Evolutionary conservation across 2,888 invertebrate genomes (phyloP).

Genomic region (Neelides folsomi): DNA sequence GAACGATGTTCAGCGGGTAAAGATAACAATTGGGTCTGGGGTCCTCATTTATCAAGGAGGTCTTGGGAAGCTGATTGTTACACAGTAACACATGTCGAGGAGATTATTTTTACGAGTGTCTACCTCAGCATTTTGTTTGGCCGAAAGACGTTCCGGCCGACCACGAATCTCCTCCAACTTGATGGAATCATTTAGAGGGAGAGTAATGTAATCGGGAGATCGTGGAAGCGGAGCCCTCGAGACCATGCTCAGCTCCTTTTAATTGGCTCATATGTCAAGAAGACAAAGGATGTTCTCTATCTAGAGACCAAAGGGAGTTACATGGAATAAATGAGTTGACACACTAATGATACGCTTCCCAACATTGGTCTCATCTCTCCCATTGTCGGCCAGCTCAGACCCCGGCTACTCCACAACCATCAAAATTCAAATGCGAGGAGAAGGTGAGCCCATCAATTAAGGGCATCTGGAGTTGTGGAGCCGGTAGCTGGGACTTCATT

Average conservation of each 20-base stretch:
- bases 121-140: background rate
- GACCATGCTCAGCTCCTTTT: slow-evolving; percentile 22
- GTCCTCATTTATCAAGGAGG: too few species aligned
- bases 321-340: slow-evolving; percentile 31
- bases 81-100: background rate
- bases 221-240: slow-evolving; percentile 6
- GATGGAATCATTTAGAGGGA: too few species aligned
- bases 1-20: too few species aligned
- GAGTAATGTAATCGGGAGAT: too few species aligned
- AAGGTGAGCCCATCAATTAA: too few species aligned
- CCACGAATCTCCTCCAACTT: too few species aligned
- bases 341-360: slow-evolving; percentile 30
- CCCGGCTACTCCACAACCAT: background rate
- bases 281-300: slow-evolving; percentile 25
- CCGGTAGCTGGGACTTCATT: too few species aligned
- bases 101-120: background rate
- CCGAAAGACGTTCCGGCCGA: background rate
- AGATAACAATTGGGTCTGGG: too few species aligned
- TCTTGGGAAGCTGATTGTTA: too few species aligned
- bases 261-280: slow-evolving; percentile 31
- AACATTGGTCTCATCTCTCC: slow-evolving; percentile 22
- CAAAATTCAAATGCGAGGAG: too few species aligned
- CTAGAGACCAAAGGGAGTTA: slow-evolving; percentile 23
- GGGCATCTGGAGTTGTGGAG: too few species aligned
- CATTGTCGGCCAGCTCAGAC: slow-evolving; percentile 7